Evolutionary conservation across 2,888 invertebrate species (phyloP).

Genomic region (Drosophila nr. perissopoda): DNA sequence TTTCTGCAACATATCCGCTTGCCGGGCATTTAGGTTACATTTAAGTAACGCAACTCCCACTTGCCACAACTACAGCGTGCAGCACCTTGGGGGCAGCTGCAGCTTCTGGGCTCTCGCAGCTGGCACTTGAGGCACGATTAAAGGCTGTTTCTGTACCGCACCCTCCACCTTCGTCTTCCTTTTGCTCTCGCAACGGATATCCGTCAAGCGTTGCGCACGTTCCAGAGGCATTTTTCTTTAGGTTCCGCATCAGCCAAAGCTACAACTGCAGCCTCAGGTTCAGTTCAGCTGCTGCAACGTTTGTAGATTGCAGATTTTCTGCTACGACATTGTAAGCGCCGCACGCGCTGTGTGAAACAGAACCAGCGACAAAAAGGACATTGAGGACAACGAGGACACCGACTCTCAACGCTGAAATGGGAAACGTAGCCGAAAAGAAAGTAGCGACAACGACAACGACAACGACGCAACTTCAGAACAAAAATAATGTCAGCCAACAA

Average conservation of each 20-base stretch:
- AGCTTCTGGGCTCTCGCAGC: slow-evolving; percentile 53
- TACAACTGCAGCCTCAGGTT: slow-evolving; percentile 25
- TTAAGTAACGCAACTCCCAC: slow-evolving; percentile 53
- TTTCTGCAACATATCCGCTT: slow-evolving; percentile 76
- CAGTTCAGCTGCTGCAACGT: slow-evolving; percentile 31
- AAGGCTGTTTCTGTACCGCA: slow-evolving; percentile 18
- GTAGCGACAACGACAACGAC: slow-evolving; percentile 12
- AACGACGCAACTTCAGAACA: slow-evolving; percentile 20
- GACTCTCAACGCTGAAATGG: slow-evolving; percentile 41
- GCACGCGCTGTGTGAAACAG: slow-evolving; percentile 47
- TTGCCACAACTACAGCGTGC: slow-evolving; percentile 2
- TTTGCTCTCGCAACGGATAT: slow-evolving; percentile 60
- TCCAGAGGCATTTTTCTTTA: slow-evolving; percentile 70
- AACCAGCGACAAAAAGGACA: slow-evolving; percentile 53
- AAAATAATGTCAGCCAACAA: slow-evolving; percentile 39
- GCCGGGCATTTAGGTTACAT: slow-evolving; percentile 75
- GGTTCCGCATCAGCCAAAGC: slow-evolving; percentile 19
- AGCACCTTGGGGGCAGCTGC: slow-evolving; percentile 19
- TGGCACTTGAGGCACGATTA: slow-evolving; percentile 48
- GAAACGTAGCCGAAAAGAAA: slow-evolving; percentile 39
- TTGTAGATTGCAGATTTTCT: slow-evolving; percentile 54
- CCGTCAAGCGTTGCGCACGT: slow-evolving; percentile 69
- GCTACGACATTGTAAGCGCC: slow-evolving; percentile 62
- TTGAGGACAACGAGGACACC: slow-evolving; percentile 27
- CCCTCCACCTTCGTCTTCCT: neutral